Evolutionary conservation across 2,113 vertebrate species (phyloP).

Genomic region (Loxodonta africana): DNA sequence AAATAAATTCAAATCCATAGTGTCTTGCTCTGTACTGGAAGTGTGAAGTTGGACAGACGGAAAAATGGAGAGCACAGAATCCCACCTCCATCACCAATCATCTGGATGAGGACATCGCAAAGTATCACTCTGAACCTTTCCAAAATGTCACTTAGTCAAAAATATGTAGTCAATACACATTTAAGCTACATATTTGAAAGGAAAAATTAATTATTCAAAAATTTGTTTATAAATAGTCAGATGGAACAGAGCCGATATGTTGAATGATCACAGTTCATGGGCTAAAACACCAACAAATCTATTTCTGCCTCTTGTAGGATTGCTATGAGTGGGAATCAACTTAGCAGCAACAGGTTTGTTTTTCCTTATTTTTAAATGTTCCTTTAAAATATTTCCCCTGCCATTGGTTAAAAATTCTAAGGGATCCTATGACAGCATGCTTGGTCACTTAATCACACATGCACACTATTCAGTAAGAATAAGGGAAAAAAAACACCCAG

Average conservation of each 20-base stretch:
- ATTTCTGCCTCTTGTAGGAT: neutral
- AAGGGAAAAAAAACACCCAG: neutral
- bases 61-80: neutral
- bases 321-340: too few relatives aligned
- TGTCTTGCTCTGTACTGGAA: too few relatives aligned
- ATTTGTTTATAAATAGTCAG: neutral
- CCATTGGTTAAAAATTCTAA: neutral
- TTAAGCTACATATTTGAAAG: neutral
- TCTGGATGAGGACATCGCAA: neutral
- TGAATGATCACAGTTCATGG: neutral
- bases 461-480: neutral
- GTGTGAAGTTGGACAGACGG: fast-evolving
- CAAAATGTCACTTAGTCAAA: neutral
- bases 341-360: too few relatives aligned
- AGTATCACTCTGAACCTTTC: neutral
- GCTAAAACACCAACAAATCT: neutral
- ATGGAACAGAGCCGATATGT: neutral
- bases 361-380: neutral
- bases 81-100: neutral
- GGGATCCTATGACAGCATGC: neutral
- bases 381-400: neutral
- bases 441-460: neutral
- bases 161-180: neutral
- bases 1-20: neutral
- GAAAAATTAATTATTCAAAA: neutral